Evolutionary conservation across 2,113 vertebrate species (phyloP), one percentile per base, ranked within the genome.

Genomic region (Seriola dumerili): DNA sequence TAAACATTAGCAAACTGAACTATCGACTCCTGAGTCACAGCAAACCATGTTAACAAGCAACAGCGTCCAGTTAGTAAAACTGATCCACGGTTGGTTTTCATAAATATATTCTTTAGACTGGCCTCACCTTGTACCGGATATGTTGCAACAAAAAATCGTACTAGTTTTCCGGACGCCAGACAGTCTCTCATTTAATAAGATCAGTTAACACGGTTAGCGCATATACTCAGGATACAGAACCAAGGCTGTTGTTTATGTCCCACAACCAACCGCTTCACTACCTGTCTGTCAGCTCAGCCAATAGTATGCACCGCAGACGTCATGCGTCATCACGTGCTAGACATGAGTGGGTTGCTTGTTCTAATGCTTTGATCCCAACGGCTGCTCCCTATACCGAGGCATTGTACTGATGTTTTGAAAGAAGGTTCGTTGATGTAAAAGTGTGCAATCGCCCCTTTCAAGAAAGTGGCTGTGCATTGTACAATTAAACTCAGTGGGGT

Each of bases 251-350:
- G 83, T 92, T 89, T 81, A 63, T 23, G 38, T 66, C 0, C 54
- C 5, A 13, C 19, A 48, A 10, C 3, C 21, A 4, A 10, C 3
- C 21, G 8, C 59, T 19, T 44, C 12, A 21, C 65, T 50, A 19
- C 72, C 61, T 40, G 64, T 0, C n/a, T 63, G 25, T 57, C 46
- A 1, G 23, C 17, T 82, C 48, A 90, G 75, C 92, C 89, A 92
- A 93, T 91, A 76, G 10, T 0, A 3, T 48, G 34, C 54, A 17
- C 4, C 67, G 57, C 12, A 6, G 1, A 52, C 12, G 23, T 50
- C 1, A 19, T 10, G 14, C 76, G 84, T 76, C 68, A 54, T 83
- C 76, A 88, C 83, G 78, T 65, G 55, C 6, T 8, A 8, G 3
- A 4, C 8, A 2, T 0, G 6, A 46, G 19, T 5, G n/a, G 75